A percentile compares a stretch with the other conserved stretches of the same genome.
These are phyloP conservation scores for Cheumatopsyche charites DNA, from an alignment of 1,140 invertebrate species.

Conservation along the genomic window DNA sequence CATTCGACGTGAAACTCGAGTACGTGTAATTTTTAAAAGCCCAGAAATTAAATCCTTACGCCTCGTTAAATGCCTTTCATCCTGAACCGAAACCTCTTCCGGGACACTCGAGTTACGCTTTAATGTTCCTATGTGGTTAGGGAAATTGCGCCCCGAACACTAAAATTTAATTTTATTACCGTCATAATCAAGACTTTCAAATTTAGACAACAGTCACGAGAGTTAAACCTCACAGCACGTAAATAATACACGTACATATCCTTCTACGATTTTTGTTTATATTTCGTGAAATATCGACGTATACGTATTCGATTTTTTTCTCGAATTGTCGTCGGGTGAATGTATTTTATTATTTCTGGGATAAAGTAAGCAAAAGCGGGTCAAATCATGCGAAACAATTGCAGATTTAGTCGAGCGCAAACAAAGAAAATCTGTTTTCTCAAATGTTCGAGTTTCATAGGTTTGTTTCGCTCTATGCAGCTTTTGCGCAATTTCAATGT, in stretches of 20 bases:
- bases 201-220: too few relatives aligned
- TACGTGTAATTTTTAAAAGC: not conserved
- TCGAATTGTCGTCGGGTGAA: not conserved
- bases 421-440: slow-evolving; percentile 36
- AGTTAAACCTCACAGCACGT: too few relatives aligned
- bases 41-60: slow-evolving; percentile 38
- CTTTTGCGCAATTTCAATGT: slow-evolving; percentile 6
- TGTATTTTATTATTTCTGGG: slow-evolving; percentile 2
- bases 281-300: too few relatives aligned
- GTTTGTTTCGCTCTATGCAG: slow-evolving; percentile 7
- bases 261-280: too few relatives aligned
- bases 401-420: slow-evolving; percentile 24
- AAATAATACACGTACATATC: too few relatives aligned
- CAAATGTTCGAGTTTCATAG: not conserved
- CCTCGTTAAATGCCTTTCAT: slow-evolving; percentile 32
- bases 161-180: slow-evolving; percentile 32
- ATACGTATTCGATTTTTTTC: not conserved
- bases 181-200: too few relatives aligned
- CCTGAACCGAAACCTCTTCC: not conserved
- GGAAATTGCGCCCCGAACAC: not conserved
- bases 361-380: slow-evolving; percentile 11
- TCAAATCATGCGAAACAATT: slow-evolving; percentile 27
- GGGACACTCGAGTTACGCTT: not conserved
- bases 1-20: too few relatives aligned
- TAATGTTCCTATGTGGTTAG: slow-evolving; percentile 1